A percentile compares a stretch with the other conserved stretches of the same genome.
phyloP scores from a whole-genome alignment of 2,113 vertebrate genomes.

The Strigops habroptila region DNA sequence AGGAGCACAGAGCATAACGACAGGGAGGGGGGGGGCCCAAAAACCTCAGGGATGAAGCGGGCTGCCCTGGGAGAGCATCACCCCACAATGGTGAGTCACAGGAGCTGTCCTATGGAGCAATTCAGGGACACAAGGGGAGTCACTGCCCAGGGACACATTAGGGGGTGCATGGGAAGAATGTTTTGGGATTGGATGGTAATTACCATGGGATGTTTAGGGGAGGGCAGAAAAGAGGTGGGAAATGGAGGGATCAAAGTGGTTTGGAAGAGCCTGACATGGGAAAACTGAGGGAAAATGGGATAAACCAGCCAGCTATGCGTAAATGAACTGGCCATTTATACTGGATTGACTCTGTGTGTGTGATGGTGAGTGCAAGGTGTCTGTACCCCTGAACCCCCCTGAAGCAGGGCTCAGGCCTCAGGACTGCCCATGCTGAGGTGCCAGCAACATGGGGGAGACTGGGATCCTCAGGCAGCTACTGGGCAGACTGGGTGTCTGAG shows the following conservation, averaged over 20 bases:
- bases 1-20: background rate
- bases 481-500: background rate
- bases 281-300: background rate
- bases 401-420: background rate
- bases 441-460: background rate
- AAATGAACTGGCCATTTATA: background rate
- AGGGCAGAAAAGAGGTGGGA: background rate
- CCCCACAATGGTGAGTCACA: background rate
- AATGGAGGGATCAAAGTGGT: background rate
- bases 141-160: background rate
- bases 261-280: background rate
- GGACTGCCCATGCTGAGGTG: background rate
- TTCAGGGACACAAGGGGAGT: background rate
- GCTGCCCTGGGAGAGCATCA: background rate
- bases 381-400: background rate
- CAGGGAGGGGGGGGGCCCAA: accelerated
- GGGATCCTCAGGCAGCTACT: background rate
- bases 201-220: background rate
- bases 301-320: background rate
- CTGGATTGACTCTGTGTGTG: background rate
- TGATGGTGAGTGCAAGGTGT: background rate
- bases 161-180: accelerated
- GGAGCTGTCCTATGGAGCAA: background rate
- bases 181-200: background rate
- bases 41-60: background rate